Conservation (phyloP, 37 sponge, comb jelly and placozoan species). For the Dysidea cf. avara region DNA sequence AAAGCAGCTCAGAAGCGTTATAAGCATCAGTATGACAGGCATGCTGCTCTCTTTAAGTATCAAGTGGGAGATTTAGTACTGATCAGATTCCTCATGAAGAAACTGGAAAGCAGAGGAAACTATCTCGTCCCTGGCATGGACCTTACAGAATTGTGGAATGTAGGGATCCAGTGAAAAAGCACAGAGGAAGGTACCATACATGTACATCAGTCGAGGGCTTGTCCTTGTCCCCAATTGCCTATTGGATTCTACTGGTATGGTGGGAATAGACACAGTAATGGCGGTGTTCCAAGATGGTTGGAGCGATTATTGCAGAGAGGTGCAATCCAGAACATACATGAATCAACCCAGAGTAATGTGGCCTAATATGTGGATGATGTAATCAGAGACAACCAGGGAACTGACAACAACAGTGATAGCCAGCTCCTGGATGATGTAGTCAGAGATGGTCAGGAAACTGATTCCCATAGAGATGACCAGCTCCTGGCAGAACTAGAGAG, state of each 20-base stretch:
- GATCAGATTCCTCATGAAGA: slow-evolving; percentile 40
- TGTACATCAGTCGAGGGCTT: slow-evolving; percentile 38
- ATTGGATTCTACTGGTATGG: slow-evolving; percentile 46
- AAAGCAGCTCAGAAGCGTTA: background rate
- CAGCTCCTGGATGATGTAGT: too few species aligned
- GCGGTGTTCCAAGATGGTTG: slow-evolving; percentile 32
- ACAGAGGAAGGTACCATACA: slow-evolving; percentile 31
- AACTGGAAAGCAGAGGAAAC: slow-evolving; percentile 21
- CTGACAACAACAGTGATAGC: too few species aligned
- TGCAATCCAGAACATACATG: too few species aligned
- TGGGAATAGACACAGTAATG: background rate
- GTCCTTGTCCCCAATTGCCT: slow-evolving; percentile 34
- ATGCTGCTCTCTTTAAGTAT: background rate
- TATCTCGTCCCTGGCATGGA: slow-evolving; percentile 46
- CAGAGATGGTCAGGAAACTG: too few species aligned
- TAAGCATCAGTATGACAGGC: slow-evolving; percentile 21
- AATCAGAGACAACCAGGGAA: too few species aligned
- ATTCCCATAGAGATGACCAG: too few species aligned
- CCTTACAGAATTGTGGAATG: slow-evolving; percentile 8
- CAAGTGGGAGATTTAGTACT: slow-evolving; percentile 40
- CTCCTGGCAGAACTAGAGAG: too few species aligned
- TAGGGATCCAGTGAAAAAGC: slow-evolving; percentile 23
- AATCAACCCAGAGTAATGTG: too few species aligned
- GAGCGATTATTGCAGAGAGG: slow-evolving; percentile 1
- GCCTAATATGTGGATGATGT: too few species aligned